Conservation (phyloP, 1,140 invertebrate genomes). For the Steinernema feltiae region DNA sequence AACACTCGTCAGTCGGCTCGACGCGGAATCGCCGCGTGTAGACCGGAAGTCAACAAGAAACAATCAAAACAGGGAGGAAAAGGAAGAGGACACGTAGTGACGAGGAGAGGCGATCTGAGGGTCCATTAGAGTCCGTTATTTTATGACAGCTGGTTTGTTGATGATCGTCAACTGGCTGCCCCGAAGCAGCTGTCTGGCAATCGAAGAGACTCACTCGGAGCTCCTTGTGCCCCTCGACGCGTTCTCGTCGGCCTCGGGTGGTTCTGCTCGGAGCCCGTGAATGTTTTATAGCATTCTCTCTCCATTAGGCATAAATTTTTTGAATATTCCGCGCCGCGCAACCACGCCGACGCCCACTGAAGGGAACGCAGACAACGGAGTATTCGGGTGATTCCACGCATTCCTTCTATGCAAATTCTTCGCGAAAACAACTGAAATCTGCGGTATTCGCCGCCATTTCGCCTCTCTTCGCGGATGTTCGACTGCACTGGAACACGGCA, state of each 20-base stretch:
- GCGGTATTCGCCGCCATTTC: neutral
- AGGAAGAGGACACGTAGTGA: too few relatives aligned
- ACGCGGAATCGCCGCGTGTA: too few relatives aligned
- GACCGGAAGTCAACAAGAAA: too few relatives aligned
- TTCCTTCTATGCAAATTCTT: neutral
- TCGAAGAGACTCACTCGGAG: neutral
- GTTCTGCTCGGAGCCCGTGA: neutral
- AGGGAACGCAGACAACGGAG: neutral
- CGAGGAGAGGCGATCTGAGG: too few relatives aligned
- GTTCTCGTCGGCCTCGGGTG: neutral
- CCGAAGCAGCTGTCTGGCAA: neutral
- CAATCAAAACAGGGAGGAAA: too few relatives aligned
- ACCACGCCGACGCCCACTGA: neutral
- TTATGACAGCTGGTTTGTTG: too few relatives aligned
- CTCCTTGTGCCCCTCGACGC: neutral
- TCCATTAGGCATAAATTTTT: constrained; percentile 13
- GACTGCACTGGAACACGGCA: neutral
- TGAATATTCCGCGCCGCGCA: constrained; percentile 7
- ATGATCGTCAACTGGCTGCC: neutral
- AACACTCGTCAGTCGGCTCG: too few relatives aligned
- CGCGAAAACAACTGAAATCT: neutral
- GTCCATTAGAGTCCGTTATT: too few relatives aligned
- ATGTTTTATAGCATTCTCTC: constrained; percentile 14
- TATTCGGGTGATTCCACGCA: neutral
- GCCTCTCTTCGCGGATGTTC: too few relatives aligned